Evolutionary conservation across 2,888 invertebrate species (phyloP), one percentile per base, ranked within the genome.

Genomic region (Hydraecia micacea): DNA sequence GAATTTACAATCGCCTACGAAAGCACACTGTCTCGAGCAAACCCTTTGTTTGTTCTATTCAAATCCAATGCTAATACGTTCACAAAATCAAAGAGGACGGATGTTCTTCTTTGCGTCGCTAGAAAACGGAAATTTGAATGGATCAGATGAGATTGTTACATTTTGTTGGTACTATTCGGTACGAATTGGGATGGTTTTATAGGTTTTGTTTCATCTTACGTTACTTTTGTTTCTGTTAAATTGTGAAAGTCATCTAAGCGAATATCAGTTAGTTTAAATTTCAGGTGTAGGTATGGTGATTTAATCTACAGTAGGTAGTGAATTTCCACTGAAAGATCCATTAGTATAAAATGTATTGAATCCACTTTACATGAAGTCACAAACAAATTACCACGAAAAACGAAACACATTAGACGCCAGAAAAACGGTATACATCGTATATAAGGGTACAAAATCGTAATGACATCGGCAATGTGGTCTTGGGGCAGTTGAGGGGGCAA

Each of bases 11-110:
- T 95, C 94, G 96, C 96, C 96, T 96, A 95, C 96, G 95, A 96
- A 96, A 95, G 95, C 96, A 95, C 93, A 95, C 93, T 94, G 95
- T 95, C 96, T 96, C 92, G 95, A 95, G 92, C 95, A 96, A 96
- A 95, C 96, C 96, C 95, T 96, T 96, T 96, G 96, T 96, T 96
- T 96, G 96, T 96, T 95, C 96, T 96, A 96, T 96, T 96, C 96
- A 96, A 96, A 96, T 96, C 92, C 94, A 94, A 96, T 96, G 96
- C 96, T 96, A 96, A 96, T 96, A 96, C 95, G 95, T 95, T 95
- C 92, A 93, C 93, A 91, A 95, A 96, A 96, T 96, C 96, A 95
- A 95, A 96, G 95, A 94, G 93, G 94, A 93, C 94, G 94, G 94
- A 94, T 94, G 94, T 93, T 95, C 93, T 93, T 93, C 94, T 95